phyloP scores from a whole-genome alignment of 2,888 invertebrate species.

The Amblyjoppa proteus region DNA sequence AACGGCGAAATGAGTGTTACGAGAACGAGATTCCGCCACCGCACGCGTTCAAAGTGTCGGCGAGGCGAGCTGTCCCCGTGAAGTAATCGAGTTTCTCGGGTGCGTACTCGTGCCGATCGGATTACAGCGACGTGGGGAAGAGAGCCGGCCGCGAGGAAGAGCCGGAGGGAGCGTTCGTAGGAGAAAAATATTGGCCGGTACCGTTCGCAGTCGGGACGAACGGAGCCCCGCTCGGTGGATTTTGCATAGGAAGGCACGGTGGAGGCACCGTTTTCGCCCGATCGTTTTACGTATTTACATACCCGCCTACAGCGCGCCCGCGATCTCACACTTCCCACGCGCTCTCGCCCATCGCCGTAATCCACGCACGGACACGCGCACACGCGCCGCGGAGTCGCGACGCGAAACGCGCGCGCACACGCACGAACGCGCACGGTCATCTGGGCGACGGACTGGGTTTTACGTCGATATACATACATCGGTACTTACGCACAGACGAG shows the following conservation, averaged over 20 bases:
- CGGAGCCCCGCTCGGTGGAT: constrained; percentile 56
- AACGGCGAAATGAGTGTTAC: constrained; percentile 5
- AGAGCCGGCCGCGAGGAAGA: constrained; percentile 19
- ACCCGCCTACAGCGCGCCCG: constrained; percentile 38
- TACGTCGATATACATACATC: not conserved
- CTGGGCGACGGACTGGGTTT: not conserved
- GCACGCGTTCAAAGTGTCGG: constrained; percentile 30
- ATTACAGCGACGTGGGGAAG: constrained; percentile 55
- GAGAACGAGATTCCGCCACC: constrained; percentile 61
- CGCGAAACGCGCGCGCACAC: not conserved
- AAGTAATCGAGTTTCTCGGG: constrained; percentile 54
- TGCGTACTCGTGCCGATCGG: constrained; percentile 65
- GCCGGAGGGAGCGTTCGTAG: not conserved
- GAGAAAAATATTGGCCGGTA: constrained; percentile 72
- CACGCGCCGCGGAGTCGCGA: not conserved
- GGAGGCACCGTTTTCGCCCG: constrained; percentile 5
- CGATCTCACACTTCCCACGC: constrained; percentile 36
- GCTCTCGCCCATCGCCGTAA: constrained; percentile 69
- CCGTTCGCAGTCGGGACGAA: constrained; percentile 74
- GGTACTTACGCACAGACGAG: constrained; percentile 32
- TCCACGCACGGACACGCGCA: not conserved
- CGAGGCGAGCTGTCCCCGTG: not conserved
- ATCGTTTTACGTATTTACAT: constrained; percentile 57
- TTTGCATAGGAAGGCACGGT: constrained; percentile 33
- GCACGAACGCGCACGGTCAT: not conserved